A percentile compares a stretch with the other conserved stretches of the same genome.
phyloP scores from a whole-genome alignment of 2,888 invertebrate species.

The Coremacera marginata region DNA sequence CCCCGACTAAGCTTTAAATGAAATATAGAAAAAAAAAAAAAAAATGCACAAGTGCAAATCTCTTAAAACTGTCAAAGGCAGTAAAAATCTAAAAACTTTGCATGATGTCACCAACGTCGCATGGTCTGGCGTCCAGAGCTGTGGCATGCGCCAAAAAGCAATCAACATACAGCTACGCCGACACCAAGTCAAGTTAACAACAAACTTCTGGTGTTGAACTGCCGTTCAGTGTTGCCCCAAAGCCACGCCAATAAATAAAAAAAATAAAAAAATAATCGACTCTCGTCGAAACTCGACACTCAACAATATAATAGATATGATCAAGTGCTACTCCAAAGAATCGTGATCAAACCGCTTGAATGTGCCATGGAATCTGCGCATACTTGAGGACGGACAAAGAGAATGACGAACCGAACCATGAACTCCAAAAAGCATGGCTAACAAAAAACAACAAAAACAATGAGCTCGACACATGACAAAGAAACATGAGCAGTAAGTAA shows the following conservation, averaged over 20 bases:
- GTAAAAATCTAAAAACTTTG: neutral
- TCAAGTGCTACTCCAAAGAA: neutral
- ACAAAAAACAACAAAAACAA: neutral
- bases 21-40: neutral
- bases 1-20: neutral
- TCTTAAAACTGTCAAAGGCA: neutral
- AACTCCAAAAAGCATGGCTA: neutral
- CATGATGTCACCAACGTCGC: conserved; percentile 18
- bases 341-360: conserved; percentile 5
- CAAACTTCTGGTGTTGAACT: conserved; percentile 10
- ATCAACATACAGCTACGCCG: neutral
- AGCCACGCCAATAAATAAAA: neutral
- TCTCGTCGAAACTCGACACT: conserved; percentile 6
- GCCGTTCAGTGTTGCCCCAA: neutral
- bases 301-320: neutral
- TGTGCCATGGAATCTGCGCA: neutral
- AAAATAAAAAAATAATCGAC: neutral
- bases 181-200: conserved; percentile 10
- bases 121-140: conserved; percentile 11
- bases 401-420: conserved; percentile 1
- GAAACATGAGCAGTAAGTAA: neutral
- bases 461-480: neutral
- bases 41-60: too few species aligned
- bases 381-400: neutral
- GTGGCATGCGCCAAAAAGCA: conserved; percentile 24